Percentiles rank a stretch among this genome's conserved stretches.
phyloP scores from a whole-genome alignment of 2,888 invertebrate genomes.

The Eudasyphora cyanicolor region DNA sequence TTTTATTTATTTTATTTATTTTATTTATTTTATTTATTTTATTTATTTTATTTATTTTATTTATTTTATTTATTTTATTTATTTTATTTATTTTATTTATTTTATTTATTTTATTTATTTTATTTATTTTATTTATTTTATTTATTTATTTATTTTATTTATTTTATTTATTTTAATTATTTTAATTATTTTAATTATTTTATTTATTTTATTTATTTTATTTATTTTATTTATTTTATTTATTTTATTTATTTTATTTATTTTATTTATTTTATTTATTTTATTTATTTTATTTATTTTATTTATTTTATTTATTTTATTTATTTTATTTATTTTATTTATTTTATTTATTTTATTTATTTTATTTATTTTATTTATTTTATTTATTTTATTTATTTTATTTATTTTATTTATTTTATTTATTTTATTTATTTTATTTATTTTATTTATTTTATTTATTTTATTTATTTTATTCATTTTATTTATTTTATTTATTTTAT shows the following conservation, averaged over 20 bases:
- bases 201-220: too few relatives aligned
- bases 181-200: too few relatives aligned
- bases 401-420: neutral
- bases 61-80: neutral
- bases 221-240: too few relatives aligned
- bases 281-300: conserved; percentile 65
- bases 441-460: neutral
- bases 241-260: too few relatives aligned
- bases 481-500: neutral
- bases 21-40: neutral
- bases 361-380: neutral
- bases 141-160: too few relatives aligned
- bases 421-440: neutral
- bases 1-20: neutral
- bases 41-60: neutral
- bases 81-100: neutral
- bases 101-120: conserved; percentile 68
- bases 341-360: neutral
- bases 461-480: too few relatives aligned
- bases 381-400: neutral
- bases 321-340: neutral
- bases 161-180: too few relatives aligned
- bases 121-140: conserved; percentile 69
- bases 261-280: conserved; percentile 63
- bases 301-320: conserved; percentile 9